Base-by-base conservation (phyloP, 2,113 vertebrate genomes). In the Oncorhynchus kisutch region DNA sequence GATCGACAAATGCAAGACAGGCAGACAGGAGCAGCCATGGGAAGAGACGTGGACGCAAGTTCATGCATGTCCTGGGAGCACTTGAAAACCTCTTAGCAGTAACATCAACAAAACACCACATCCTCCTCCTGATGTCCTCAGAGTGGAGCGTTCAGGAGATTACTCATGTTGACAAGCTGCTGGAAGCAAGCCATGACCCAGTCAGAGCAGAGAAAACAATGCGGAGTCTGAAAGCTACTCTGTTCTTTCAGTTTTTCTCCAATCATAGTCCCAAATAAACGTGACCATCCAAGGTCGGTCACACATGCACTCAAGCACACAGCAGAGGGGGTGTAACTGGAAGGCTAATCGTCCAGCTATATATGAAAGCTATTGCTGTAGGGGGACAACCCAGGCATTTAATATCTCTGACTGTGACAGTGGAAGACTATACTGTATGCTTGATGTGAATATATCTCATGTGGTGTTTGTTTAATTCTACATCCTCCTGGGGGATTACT, bases 131-230 rank as follows among this genome's bases (percentile, higher is more conserved):
- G 22, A 11, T 5, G 29, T 29, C 29, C 39, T 45, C 8, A 45
- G 39, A 34, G 62, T 66, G 48, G 25, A 59, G 54, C 48, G 34
- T 75, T 71, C 18, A 57, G 67, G 60, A 78, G 65, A 84, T 84
- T 62, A 67, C 57, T 78, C 78, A 75, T 68, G 13, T 67, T 78
- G 82, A 84, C 69, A 80, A 65, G 45, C 24, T 24, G 68, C 66
- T 72, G 57, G 72, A 74, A 51, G 51, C 24, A 65, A n/a, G 72
- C 60, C 51, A 27, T 75, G 71, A 70, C 68, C 71, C 16, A 70
- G 71, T 49, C 27, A 54, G 45, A 54, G 22, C 67, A 25, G 25
- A 8, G 22, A 69, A 34, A 76, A 67, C 13, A 60, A 67, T 31
- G 39, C 24, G 24, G 16, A 72, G 51, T 27, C 65, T 29, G 54